Percentiles rank a stretch among this genome's conserved stretches.
phyloP scores from a whole-genome alignment of 1,140 invertebrate genomes.

The Pseudomyrmex sp. region DNA sequence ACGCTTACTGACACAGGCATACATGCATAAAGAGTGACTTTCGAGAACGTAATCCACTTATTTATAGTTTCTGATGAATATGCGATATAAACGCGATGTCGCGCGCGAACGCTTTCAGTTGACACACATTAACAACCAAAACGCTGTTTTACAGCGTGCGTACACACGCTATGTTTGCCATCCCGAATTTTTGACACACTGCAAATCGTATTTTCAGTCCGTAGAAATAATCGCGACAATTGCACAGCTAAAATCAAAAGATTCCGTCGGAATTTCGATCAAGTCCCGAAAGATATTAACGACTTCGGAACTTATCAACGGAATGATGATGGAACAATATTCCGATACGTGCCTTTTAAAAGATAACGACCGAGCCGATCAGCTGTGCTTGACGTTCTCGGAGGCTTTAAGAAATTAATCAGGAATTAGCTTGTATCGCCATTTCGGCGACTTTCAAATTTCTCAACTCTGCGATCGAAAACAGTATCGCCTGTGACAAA shows the following conservation, averaged over 20 bases:
- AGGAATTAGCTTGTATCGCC: background rate
- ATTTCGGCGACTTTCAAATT: background rate
- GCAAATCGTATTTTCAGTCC: constrained; percentile 17
- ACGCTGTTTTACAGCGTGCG: background rate
- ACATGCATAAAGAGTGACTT: constrained; percentile 18
- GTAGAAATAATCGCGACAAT: background rate
- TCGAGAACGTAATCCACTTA: constrained; percentile 33
- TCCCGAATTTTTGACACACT: background rate
- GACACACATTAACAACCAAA: background rate
- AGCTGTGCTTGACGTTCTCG: constrained; percentile 14
- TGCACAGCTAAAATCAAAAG: constrained; percentile 2
- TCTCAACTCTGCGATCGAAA: no score
- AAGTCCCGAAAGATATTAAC: background rate
- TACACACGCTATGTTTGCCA: background rate
- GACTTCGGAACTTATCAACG: constrained; percentile 19
- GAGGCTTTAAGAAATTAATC: background rate
- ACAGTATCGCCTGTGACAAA: no score
- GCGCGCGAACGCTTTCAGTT: background rate
- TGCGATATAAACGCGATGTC: constrained; percentile 7
- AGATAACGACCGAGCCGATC: constrained; percentile 10
- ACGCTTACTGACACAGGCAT: background rate
- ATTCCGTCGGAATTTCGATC: background rate
- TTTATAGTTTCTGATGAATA: constrained; percentile 39
- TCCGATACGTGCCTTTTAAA: constrained; percentile 30
- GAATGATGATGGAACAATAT: constrained; percentile 8